phyloP scores from a whole-genome alignment of 2,113 vertebrate species.

The Cavia aperea region DNA sequence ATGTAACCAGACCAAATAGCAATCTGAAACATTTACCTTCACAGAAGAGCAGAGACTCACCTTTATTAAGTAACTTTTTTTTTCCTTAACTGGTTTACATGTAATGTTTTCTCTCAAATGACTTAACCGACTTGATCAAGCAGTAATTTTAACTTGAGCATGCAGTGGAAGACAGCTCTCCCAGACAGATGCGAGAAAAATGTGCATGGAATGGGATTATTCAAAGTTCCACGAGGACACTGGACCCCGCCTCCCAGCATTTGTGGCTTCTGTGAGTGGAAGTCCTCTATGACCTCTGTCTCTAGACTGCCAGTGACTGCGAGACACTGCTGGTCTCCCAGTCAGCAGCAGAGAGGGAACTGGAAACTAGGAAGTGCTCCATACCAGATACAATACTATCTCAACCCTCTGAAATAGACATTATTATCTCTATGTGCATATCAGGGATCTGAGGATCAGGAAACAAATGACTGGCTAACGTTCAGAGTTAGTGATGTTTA shows the following conservation, averaged over 20 bases:
- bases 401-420: background rate
- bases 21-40: background rate
- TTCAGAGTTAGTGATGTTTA: background rate
- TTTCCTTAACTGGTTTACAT: background rate
- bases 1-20: background rate
- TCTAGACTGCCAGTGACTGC: background rate
- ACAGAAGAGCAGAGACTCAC: background rate
- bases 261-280: background rate
- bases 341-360: background rate
- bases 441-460: background rate
- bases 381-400: background rate
- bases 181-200: slow-evolving; percentile 1
- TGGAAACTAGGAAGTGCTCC: background rate
- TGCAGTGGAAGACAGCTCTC: background rate
- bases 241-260: background rate
- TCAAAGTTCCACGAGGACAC: background rate
- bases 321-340: background rate
- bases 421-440: background rate
- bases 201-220: background rate
- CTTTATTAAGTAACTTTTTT: background rate
- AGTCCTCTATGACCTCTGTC: background rate
- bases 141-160: background rate
- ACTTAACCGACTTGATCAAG: slow-evolving; percentile 15
- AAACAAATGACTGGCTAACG: background rate
- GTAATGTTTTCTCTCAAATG: background rate